phyloP scores from a whole-genome alignment of 2,113 vertebrate genomes.

The Talpa occidentalis region DNA sequence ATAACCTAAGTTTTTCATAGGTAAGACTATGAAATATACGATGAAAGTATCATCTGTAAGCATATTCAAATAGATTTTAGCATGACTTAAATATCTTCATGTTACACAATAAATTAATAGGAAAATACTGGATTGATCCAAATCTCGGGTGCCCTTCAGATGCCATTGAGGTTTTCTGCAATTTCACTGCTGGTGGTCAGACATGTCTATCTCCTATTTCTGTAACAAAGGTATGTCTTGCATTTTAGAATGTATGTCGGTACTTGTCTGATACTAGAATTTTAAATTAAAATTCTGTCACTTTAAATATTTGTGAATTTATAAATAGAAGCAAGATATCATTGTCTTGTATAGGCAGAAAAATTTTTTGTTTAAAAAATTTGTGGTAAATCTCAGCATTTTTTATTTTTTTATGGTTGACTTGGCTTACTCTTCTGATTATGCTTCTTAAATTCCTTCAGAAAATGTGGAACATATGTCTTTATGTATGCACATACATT shows the following conservation, averaged over 20 bases:
- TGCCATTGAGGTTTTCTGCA: slow-evolving; percentile 97
- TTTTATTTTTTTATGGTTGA: neutral
- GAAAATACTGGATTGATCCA: slow-evolving; percentile 98
- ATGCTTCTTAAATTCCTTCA: slow-evolving; percentile 25
- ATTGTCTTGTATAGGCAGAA: slow-evolving; percentile 7
- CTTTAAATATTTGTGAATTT: slow-evolving; percentile 27
- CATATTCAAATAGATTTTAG: slow-evolving; percentile 41
- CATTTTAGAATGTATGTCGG: neutral
- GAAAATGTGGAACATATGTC: neutral
- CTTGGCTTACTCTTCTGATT: neutral
- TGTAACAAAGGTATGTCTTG: slow-evolving; percentile 90
- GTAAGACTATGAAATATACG: neutral
- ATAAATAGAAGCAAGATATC: slow-evolving; percentile 4
- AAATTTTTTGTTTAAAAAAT: neutral
- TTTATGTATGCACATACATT: neutral
- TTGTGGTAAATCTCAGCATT: neutral
- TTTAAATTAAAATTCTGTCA: neutral
- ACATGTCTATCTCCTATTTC: slow-evolving; percentile 94
- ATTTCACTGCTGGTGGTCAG: slow-evolving; percentile 98
- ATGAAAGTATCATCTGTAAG: neutral
- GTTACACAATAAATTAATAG: slow-evolving; percentile 83
- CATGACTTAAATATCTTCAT: slow-evolving; percentile 48
- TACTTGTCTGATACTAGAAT: neutral
- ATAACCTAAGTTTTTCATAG: slow-evolving; percentile 1
- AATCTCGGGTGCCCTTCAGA: slow-evolving; percentile 97